phyloP scores from a whole-genome alignment of 2,888 invertebrate genomes.

The Drosophila macrospina region DNA sequence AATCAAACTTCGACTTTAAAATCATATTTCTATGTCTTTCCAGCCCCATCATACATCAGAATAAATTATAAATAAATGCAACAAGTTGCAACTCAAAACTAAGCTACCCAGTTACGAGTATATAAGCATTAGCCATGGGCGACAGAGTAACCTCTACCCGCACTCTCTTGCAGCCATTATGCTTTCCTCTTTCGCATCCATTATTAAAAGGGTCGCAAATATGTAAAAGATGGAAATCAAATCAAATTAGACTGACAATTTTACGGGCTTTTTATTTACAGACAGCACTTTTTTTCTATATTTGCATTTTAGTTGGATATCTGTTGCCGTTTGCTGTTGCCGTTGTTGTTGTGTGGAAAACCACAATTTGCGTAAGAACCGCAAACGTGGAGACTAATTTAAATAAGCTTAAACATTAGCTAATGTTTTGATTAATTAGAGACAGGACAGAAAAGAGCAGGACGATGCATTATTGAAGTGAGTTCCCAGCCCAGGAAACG shows the following conservation, averaged over 20 bases:
- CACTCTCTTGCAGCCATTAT: conserved; percentile 9
- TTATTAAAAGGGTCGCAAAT: conserved; percentile 30
- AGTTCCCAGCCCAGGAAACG: conserved; percentile 48
- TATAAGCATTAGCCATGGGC: background rate
- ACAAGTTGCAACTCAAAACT: conserved; percentile 6
- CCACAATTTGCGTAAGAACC: conserved; percentile 51
- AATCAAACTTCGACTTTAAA: background rate
- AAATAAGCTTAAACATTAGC: conserved; percentile 63
- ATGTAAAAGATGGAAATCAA: conserved; percentile 23
- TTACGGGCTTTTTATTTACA: conserved; percentile 39
- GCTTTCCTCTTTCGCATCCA: conserved; percentile 3
- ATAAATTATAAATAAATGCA: background rate
- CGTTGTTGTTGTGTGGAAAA: conserved; percentile 21
- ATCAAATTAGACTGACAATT: conserved; percentile 60
- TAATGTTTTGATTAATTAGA: conserved; percentile 52
- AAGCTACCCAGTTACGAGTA: conserved; percentile 3
- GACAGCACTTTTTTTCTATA: conserved; percentile 20
- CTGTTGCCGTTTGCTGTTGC: too few relatives aligned
- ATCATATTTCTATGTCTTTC: background rate
- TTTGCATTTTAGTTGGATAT: conserved; percentile 12
- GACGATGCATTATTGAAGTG: background rate
- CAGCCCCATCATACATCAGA: background rate
- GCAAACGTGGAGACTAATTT: conserved; percentile 61
- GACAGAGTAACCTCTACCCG: conserved; percentile 11
- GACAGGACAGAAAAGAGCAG: background rate